Evolutionary conservation across 2,797 vertebrate species (phyloP).

Genomic region (Hippopotamyrus pictus): DNA sequence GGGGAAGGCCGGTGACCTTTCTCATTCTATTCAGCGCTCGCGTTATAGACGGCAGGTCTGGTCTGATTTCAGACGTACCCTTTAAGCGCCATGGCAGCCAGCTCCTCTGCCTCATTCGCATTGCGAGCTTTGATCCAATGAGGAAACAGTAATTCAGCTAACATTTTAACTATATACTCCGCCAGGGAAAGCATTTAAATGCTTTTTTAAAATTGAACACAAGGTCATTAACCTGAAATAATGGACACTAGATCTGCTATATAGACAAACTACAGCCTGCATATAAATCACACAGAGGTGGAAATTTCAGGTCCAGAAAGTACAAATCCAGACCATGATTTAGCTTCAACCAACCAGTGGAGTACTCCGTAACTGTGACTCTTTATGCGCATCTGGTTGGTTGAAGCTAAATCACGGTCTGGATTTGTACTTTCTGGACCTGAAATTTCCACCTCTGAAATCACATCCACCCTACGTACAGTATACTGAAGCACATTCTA

Average conservation of each 20-base stretch:
- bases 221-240: neutral
- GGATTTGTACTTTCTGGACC: too few species aligned
- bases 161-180: neutral
- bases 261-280: neutral
- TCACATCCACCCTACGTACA: neutral
- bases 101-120: neutral
- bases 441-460: too few species aligned
- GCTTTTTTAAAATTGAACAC: neutral
- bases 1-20: neutral
- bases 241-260: neutral
- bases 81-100: neutral
- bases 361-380: too few species aligned
- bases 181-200: neutral
- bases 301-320: too few species aligned
- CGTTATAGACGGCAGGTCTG: neutral
- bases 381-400: too few species aligned
- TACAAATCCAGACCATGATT: too few species aligned
- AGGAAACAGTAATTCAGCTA: neutral
- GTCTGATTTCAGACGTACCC: neutral
- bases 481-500: neutral
- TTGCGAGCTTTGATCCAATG: neutral
- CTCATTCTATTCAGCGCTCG: neutral
- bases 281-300: constrained; percentile 16
- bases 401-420: too few species aligned
- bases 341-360: too few species aligned